Evolutionary conservation across 2,113 vertebrate genomes (phyloP).

Genomic region (Calcarius ornatus): DNA sequence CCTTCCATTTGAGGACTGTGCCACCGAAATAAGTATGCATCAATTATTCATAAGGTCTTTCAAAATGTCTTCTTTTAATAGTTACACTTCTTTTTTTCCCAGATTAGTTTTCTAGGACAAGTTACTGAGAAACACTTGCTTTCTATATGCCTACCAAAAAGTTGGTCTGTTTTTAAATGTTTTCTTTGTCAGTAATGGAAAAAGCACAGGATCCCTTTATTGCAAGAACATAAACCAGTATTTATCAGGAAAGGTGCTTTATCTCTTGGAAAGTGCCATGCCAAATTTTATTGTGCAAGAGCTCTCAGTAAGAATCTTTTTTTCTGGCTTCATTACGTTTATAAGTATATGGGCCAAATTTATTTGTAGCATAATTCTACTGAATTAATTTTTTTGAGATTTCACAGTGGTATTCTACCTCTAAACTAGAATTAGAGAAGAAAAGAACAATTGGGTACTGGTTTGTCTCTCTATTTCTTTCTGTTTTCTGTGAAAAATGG

Average conservation of each 20-base stretch:
- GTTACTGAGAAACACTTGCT: not conserved
- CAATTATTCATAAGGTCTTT: not conserved
- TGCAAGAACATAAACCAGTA: not conserved
- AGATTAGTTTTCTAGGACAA: not conserved
- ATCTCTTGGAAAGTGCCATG: constrained; percentile 31
- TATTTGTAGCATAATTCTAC: not conserved
- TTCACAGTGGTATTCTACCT: constrained; percentile 46
- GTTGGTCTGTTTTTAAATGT: constrained; percentile 3
- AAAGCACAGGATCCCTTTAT: not conserved
- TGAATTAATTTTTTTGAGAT: constrained; percentile 8
- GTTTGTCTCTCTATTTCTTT: constrained; percentile 49
- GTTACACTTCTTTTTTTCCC: not conserved
- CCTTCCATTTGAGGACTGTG: not conserved
- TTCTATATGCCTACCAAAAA: not conserved
- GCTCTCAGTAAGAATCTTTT: not conserved
- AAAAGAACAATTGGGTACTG: not conserved
- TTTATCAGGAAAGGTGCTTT: constrained; percentile 45
- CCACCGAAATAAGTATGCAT: not conserved
- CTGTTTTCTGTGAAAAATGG: constrained; percentile 48
- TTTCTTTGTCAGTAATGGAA: not conserved
- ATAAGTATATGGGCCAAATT: constrained; percentile 10
- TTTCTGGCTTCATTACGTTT: not conserved
- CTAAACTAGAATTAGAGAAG: constrained; percentile 23
- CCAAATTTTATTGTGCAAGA: constrained; percentile 22
- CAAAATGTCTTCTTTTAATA: not conserved